These are phyloP conservation scores for Megaptera novaeangliae DNA, from an alignment of 2,113 vertebrate species.

Conservation along the genomic window DNA sequence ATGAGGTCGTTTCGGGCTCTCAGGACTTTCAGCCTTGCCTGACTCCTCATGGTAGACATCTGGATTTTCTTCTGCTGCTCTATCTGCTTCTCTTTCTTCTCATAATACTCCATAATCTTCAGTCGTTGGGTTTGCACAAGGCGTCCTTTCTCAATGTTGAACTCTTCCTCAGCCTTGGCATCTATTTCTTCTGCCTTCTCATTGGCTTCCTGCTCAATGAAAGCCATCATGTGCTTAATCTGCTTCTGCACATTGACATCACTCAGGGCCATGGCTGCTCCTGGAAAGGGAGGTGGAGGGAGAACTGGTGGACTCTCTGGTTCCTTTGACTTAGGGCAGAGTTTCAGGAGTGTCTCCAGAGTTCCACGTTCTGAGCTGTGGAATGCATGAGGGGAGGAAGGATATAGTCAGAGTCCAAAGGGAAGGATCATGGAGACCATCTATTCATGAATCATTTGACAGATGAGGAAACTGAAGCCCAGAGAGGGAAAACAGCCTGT, in stretches of 20 bases:
- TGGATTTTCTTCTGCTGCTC: conserved; percentile 99
- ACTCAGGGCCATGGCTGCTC: conserved; percentile 51
- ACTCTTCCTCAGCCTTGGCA: conserved; percentile 98
- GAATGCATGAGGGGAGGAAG: background rate
- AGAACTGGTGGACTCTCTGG: background rate
- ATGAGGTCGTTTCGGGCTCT: conserved; percentile 94
- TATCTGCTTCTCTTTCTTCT: conserved; percentile 98
- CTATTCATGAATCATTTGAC: background rate
- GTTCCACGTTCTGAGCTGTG: background rate
- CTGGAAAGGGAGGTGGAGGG: background rate
- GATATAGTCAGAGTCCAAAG: background rate
- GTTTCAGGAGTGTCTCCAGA: background rate
- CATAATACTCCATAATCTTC: conserved; percentile 98
- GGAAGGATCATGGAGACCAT: background rate
- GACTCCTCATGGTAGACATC: conserved; percentile 96
- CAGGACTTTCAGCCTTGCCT: conserved; percentile 94
- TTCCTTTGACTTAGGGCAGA: background rate
- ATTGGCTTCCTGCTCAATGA: conserved; percentile 98
- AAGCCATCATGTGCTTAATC: conserved; percentile 99
- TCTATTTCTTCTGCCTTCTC: conserved; percentile 98
- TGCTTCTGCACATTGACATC: conserved; percentile 71
- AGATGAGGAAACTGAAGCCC: background rate
- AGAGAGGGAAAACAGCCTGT: background rate
- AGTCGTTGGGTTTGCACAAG: conserved; percentile 95
- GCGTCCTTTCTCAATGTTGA: conserved; percentile 97